Conservation (phyloP, 2,113 vertebrate genomes). For the Muntiacus reevesi region DNA sequence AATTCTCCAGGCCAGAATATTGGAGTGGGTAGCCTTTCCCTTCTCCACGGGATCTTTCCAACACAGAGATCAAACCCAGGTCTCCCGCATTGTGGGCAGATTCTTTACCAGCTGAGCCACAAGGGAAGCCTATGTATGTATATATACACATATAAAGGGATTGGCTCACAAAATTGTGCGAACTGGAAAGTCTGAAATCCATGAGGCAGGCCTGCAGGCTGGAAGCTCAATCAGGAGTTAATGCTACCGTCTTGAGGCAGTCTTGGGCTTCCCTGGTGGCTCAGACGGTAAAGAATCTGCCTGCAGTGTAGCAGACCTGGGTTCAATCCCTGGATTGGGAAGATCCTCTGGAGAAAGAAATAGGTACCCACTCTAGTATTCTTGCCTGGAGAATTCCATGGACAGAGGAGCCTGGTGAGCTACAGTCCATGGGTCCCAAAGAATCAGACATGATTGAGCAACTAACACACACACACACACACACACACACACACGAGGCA, state of each 20-base stretch:
- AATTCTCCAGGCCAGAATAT: not conserved
- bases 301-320: not conserved
- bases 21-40: not conserved
- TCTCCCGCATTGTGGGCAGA: accelerated
- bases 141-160: not conserved
- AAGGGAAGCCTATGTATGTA: not conserved
- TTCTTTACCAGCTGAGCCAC: not conserved
- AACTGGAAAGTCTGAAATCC: not conserved
- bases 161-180: not conserved
- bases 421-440: not conserved
- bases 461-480: not conserved
- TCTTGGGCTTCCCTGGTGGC: not conserved
- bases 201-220: not conserved
- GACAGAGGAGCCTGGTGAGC: not conserved
- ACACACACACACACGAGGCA: not conserved
- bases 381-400: not conserved
- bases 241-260: not conserved
- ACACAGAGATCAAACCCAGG: not conserved
- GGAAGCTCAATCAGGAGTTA: not conserved
- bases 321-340: not conserved
- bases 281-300: not conserved
- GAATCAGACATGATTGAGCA: not conserved
- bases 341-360: not conserved
- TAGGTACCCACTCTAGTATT: not conserved
- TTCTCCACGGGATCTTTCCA: not conserved